phyloP scores from a whole-genome alignment of 2,888 invertebrate genomes.

The Drosophila cyrtoloma region DNA sequence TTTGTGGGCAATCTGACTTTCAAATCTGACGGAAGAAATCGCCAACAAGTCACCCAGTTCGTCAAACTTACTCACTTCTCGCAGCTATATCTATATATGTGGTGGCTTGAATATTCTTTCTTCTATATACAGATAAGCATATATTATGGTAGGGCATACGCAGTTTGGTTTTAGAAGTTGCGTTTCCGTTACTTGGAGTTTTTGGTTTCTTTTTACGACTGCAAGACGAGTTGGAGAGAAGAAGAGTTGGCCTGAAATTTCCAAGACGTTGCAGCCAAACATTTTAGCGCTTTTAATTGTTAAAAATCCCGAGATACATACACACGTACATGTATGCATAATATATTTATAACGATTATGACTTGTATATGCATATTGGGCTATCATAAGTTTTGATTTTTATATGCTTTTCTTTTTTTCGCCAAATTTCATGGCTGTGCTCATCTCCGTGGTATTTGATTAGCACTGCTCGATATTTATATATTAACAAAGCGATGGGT shows the following conservation, averaged over 20 bases:
- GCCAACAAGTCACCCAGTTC: background rate
- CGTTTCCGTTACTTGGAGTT: background rate
- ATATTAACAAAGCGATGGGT: conserved; percentile 28
- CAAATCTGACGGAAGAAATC: background rate
- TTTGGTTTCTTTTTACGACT: conserved; percentile 30
- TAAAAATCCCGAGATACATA: conserved; percentile 43
- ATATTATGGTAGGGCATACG: conserved; percentile 17
- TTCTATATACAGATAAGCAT: background rate
- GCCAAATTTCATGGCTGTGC: conserved; percentile 41
- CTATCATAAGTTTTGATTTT: conserved; percentile 12
- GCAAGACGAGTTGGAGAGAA: conserved; percentile 13
- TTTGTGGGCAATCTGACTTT: too few species aligned
- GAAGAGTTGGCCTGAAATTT: conserved; percentile 49
- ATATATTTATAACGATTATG: conserved; percentile 17
- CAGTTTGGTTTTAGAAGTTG: background rate
- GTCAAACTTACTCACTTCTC: background rate
- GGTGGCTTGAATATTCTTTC: background rate
- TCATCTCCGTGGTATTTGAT: conserved; percentile 42
- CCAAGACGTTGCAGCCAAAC: conserved; percentile 66
- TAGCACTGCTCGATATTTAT: conserved; percentile 28
- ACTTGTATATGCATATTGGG: conserved; percentile 14
- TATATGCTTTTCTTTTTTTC: conserved; percentile 5
- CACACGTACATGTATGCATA: conserved; percentile 11
- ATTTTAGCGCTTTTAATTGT: conserved; percentile 73
- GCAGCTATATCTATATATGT: background rate